Base-by-base conservation (phyloP, 1,140 invertebrate genomes). In the Drosophila simulans region DNA sequence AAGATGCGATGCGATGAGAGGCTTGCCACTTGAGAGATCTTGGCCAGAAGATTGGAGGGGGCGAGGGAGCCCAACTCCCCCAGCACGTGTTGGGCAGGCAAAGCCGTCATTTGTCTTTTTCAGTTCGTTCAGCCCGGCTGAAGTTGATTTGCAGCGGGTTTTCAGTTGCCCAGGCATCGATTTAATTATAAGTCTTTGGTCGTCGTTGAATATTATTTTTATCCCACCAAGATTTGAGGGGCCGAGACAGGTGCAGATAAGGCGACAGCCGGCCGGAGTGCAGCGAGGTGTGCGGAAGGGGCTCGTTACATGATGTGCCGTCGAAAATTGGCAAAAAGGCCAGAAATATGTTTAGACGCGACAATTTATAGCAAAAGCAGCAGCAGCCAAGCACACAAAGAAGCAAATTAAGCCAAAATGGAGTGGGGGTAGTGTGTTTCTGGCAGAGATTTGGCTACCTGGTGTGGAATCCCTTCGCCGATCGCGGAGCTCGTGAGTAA, bases 301-400 rank as follows among this genome's bases (percentile, higher is more conserved):
- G 80, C 64, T 68, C 60, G 71, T 82, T 89, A 80, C 83, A 86
- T 79, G 83, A 88, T 88, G 83, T 88, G 83, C 79, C 79, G 75
- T 48, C 51, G 63, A 88, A 88, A 88, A 88, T 88, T 86, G 83
- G 83, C 83, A 88, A 72, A 76, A 79, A 53, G 64, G 70, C 79
- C 69, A 79, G 45, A 80, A 48, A 58, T 78, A 75, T 84, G 71
- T 76, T 74, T 45, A 85, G 80, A 71, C 65, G 55, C 54, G 55
- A 88, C 78, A 86, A 82, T 89, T 88, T 88, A 83, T 88, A 66
- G 74, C 56, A 37, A 64, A 79, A 76, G 75, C 51, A 77, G 76
- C 51, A 73, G 81, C 57, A 52, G 49, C 56, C 75, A 53, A 31
- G 56, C 49, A 65, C 55, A 79, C 58, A 77, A 76, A 70, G 57